A percentile compares a stretch with the other conserved stretches of the same genome.
phyloP scores from a whole-genome alignment of 2,113 vertebrate genomes.

The Odocoileus hemionus region DNA sequence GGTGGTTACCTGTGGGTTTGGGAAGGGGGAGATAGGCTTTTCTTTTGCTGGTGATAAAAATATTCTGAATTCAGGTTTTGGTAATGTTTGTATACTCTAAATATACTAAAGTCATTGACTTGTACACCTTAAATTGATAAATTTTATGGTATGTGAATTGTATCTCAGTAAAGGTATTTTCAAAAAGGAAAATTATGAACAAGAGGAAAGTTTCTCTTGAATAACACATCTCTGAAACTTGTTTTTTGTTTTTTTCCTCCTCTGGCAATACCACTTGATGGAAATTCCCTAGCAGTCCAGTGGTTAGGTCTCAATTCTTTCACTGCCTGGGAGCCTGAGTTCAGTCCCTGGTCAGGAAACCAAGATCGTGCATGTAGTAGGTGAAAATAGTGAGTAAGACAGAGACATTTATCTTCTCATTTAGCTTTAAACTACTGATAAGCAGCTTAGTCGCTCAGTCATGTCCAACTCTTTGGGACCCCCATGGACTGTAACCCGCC shows the following conservation, averaged over 20 bases:
- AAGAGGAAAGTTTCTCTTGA: background rate
- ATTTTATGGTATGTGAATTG: background rate
- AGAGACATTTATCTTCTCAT: background rate
- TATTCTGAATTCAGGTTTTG: background rate
- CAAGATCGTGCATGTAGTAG: background rate
- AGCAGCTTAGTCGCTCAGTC: background rate
- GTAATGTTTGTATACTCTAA: background rate
- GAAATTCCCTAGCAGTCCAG: background rate
- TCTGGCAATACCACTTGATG: background rate
- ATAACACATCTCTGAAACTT: background rate
- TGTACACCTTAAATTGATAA: background rate
- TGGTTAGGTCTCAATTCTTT: background rate
- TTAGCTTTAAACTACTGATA: background rate
- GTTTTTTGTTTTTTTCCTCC: background rate
- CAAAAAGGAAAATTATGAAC: background rate
- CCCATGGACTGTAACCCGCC: background rate
- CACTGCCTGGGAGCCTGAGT: background rate
- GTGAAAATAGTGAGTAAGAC: background rate
- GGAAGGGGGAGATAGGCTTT: background rate
- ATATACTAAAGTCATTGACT: background rate
- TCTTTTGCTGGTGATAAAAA: background rate
- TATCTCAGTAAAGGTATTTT: background rate
- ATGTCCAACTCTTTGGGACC: background rate
- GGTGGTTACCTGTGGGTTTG: background rate
- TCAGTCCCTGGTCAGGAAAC: background rate